phyloP scores from a whole-genome alignment of 2,797 vertebrate species.

The Anabas testudineus region DNA sequence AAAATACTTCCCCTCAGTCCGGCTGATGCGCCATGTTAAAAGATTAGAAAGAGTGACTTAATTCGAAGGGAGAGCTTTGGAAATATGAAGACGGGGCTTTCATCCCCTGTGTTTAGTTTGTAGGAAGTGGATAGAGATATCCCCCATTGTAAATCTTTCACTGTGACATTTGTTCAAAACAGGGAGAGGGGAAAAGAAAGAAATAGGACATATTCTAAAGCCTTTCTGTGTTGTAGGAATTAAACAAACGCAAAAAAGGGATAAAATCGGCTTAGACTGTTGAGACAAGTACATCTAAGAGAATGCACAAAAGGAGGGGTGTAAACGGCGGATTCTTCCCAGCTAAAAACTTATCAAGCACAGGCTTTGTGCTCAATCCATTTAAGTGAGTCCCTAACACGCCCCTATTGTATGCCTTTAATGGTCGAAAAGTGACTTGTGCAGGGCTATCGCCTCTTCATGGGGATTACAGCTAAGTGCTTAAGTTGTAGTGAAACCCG shows the following conservation, averaged over 20 bases:
- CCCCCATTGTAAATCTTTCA: conserved; percentile 77
- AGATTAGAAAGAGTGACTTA: conserved; percentile 83
- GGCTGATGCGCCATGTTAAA: conserved; percentile 72
- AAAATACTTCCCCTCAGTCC: conserved; percentile 68
- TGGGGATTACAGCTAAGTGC: conserved; percentile 84
- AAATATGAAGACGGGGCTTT: conserved; percentile 82
- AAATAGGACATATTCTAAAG: conserved; percentile 79
- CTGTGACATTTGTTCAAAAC: conserved; percentile 77
- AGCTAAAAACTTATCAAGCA: conserved; percentile 82
- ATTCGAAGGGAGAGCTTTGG: conserved; percentile 77
- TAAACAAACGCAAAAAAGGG: conserved; percentile 80
- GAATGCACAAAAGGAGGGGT: conserved; percentile 82
- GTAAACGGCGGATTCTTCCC: conserved; percentile 82
- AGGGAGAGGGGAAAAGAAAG: conserved; percentile 61
- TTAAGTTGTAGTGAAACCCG: conserved; percentile 85
- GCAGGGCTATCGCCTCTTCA: conserved; percentile 82
- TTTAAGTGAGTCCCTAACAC: conserved; percentile 85
- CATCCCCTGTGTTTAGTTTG: conserved; percentile 78
- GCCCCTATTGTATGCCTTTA: conserved; percentile 84
- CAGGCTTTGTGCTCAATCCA: conserved; percentile 81
- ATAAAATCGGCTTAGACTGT: conserved; percentile 84
- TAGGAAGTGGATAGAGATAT: conserved; percentile 80
- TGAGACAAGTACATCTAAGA: conserved; percentile 84
- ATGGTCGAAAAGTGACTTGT: conserved; percentile 83
- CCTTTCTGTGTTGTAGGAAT: conserved; percentile 82